Evolutionary conservation across 2,888 invertebrate species (phyloP).

Genomic region (Camptogramma bilineatum): DNA sequence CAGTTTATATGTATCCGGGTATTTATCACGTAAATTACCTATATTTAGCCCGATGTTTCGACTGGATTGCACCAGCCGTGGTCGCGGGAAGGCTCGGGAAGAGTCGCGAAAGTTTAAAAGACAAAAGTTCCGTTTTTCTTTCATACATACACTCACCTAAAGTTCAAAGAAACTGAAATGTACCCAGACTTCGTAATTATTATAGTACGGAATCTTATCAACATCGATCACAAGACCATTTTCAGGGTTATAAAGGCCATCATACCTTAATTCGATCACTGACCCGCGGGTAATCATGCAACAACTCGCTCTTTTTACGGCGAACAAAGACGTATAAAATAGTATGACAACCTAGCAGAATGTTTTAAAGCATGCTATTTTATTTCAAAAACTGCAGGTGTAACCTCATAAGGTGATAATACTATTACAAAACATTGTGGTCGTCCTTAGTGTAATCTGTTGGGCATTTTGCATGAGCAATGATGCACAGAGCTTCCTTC

Average conservation of each 20-base stretch:
- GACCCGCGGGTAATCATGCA: not conserved
- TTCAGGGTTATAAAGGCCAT: not conserved
- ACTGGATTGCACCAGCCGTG: no score
- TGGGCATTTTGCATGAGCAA: slow-evolving; percentile 67
- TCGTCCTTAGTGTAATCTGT: slow-evolving; percentile 60
- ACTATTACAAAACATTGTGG: slow-evolving; percentile 17
- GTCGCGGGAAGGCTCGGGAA: no score
- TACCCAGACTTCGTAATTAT: not conserved
- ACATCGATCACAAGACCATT: not conserved
- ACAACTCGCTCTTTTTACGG: not conserved
- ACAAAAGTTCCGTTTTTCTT: no score
- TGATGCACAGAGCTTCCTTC: slow-evolving; percentile 63
- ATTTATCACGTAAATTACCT: no score
- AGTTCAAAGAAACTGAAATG: not conserved
- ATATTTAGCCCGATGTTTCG: no score
- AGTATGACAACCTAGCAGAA: not conserved
- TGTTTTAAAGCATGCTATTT: not conserved
- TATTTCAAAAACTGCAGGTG: not conserved
- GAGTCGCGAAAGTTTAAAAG: no score
- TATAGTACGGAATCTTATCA: not conserved
- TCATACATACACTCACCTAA: no score
- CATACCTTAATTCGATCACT: not conserved
- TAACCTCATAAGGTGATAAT: slow-evolving; percentile 7
- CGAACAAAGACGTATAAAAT: not conserved
- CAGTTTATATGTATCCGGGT: no score